Evolutionary conservation across 1,140 invertebrate species (phyloP), one percentile per base, ranked within the genome.

Genomic region (Pantala flavescens): DNA sequence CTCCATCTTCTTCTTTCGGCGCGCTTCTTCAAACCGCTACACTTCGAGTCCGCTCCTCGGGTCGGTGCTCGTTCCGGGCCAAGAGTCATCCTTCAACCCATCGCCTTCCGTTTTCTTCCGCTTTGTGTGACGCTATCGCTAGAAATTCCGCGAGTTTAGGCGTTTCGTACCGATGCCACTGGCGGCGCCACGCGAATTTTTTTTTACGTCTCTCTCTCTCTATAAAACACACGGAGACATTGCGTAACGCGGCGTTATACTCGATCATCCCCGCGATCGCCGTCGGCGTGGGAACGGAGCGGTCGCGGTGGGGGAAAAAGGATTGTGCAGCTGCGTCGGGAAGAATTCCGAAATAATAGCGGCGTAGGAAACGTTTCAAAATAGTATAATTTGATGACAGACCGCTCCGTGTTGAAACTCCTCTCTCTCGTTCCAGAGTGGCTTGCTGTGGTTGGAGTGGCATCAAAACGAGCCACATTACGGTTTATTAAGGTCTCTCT

Each of bases 41-140:
- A 19, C 49, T 63, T 21, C 49, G 49, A 3, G 5, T 19, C 49
- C 12, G 12, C n/a, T 63, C 49, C 49, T 63, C 49, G 49, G 49
- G 49, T 63, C 49, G 49, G 49, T 63, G 49, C 49, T 63, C 49
- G 49, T 63, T 63, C 49, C 49, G 49, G 49, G 49, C 49, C 49
- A 63, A 63, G n/a, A 21, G 49, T 16, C 49, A 19, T 63, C 49
- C 49, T 63, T 63, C 49, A 21, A 16, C 49, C 49, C 49, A 21
- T 19, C 49, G 14, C 12, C 49, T 19, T 63, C 49, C 49, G 14
- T 63, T 63, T 12, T 21, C 49, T 21, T 63, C 49, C 49, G 49
- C 49, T 63, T 21, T 36, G 28, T n/a, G n/a, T 36, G 28, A 36
- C 28, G 28, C 28, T 36, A 36, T 36, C 28, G 9, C 28, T 36